phyloP scores from a whole-genome alignment of 1,140 invertebrate species.

The Drosophila tsacasi region DNA sequence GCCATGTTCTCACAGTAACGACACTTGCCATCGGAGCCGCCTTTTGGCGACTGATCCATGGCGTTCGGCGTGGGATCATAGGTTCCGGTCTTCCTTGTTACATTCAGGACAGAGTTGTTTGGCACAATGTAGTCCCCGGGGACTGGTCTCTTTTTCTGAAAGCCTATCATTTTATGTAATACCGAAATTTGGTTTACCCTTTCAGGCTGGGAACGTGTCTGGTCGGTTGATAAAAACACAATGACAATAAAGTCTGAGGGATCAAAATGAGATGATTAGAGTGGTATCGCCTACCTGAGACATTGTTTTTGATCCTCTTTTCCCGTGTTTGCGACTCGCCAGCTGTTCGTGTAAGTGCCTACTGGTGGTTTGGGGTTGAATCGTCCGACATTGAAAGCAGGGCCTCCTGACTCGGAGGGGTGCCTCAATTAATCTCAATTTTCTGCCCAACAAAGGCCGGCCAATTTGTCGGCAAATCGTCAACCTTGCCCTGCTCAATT shows the following conservation, averaged over 20 bases:
- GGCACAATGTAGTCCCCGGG: conserved; percentile 62
- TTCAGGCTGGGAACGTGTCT: conserved; percentile 42
- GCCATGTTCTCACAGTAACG: conserved; percentile 80
- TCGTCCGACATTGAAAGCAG: conserved; percentile 29
- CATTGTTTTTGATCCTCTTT: conserved; percentile 9
- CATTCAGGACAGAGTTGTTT: conserved; percentile 67
- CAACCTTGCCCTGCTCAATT: conserved; percentile 54
- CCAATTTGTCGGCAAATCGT: conserved; percentile 31
- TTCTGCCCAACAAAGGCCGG: conserved; percentile 8
- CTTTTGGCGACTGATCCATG: conserved; percentile 37
- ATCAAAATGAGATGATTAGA: neutral
- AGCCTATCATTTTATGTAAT: conserved; percentile 71
- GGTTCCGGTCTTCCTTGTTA: conserved; percentile 44
- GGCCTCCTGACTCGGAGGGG: neutral
- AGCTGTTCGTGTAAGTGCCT: neutral
- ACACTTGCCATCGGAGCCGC: conserved; percentile 47
- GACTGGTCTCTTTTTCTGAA: conserved; percentile 62
- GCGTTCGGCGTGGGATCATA: conserved; percentile 45
- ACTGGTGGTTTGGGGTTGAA: neutral
- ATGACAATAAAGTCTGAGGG: neutral
- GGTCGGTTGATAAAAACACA: conserved; percentile 14
- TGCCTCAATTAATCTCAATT: conserved; percentile 45
- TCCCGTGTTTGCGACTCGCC: neutral
- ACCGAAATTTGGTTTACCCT: conserved; percentile 80
- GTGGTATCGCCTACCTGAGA: conserved; percentile 56